phyloP scores from a whole-genome alignment of 2,113 vertebrate genomes.

The Apteryx owenii region DNA sequence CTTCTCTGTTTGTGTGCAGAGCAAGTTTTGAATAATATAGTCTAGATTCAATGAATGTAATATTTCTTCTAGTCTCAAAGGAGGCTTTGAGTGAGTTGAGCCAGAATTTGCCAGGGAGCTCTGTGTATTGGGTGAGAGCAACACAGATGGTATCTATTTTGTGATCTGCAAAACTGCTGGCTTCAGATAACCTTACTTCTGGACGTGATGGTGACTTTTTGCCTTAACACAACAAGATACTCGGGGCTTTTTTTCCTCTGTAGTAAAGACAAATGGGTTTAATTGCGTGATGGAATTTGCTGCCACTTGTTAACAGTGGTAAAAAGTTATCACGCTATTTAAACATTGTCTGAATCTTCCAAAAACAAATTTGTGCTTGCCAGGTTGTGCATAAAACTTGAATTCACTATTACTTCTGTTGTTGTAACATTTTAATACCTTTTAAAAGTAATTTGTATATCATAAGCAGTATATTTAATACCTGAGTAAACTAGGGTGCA shows the following conservation, averaged over 20 bases:
- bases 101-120: neutral
- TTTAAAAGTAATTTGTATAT: constrained; percentile 34
- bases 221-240: neutral
- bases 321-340: neutral
- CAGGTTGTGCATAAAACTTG: constrained; percentile 73
- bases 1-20: neutral
- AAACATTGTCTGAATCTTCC: constrained; percentile 43
- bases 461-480: constrained; percentile 42
- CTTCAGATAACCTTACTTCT: constrained; percentile 42
- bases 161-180: neutral
- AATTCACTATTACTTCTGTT: constrained; percentile 63
- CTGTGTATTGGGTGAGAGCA: neutral
- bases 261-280: constrained; percentile 30
- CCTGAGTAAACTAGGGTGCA: constrained; percentile 52
- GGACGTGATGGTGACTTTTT: constrained; percentile 40
- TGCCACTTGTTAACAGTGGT: neutral
- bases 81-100: neutral
- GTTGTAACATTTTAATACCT: constrained; percentile 65
- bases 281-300: constrained; percentile 17
- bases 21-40: constrained; percentile 23
- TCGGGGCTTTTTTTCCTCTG: neutral
- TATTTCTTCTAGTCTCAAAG: neutral
- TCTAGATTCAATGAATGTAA: neutral
- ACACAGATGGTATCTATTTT: neutral
- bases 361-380: constrained; percentile 32